Evolutionary conservation across 2,888 invertebrate genomes (phyloP).

Genomic region (Neoascia interrupta): DNA sequence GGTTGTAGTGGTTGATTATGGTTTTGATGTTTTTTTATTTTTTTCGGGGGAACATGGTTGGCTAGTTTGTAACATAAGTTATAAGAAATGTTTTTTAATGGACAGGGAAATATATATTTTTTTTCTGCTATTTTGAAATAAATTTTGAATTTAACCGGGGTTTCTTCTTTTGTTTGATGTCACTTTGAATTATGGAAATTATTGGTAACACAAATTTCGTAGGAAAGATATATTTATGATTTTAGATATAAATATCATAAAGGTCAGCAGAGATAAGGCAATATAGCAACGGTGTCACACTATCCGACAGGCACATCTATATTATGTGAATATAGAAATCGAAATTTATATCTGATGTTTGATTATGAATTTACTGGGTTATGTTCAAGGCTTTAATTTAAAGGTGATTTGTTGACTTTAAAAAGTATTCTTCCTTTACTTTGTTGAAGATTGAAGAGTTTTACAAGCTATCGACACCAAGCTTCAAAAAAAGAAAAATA

Average conservation of each 20-base stretch:
- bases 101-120: not conserved
- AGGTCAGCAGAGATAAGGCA: no score
- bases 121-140: not conserved
- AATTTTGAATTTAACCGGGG: slow-evolving; percentile 36
- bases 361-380: no score
- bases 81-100: slow-evolving; percentile 3
- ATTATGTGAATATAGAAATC: no score
- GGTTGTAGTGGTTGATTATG: slow-evolving; percentile 56
- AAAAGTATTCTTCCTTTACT: no score
- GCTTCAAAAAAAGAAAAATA: no score
- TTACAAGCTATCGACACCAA: no score
- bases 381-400: no score
- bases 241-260: not conserved
- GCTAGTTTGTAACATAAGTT: slow-evolving; percentile 25
- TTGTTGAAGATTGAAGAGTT: no score
- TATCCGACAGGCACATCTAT: no score
- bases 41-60: slow-evolving; percentile 25
- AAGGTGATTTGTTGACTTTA: no score
- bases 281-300: no score
- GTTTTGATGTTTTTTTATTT: slow-evolving; percentile 32
- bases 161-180: slow-evolving; percentile 7
- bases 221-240: slow-evolving; percentile 22
- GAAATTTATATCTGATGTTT: no score
- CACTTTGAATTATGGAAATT: slow-evolving; percentile 40
- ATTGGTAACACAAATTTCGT: slow-evolving; percentile 20